phyloP scores from a whole-genome alignment of 30 jellyfish, hydroid and myxozoan species.

The Chrysaora quinquecirrha region DNA sequence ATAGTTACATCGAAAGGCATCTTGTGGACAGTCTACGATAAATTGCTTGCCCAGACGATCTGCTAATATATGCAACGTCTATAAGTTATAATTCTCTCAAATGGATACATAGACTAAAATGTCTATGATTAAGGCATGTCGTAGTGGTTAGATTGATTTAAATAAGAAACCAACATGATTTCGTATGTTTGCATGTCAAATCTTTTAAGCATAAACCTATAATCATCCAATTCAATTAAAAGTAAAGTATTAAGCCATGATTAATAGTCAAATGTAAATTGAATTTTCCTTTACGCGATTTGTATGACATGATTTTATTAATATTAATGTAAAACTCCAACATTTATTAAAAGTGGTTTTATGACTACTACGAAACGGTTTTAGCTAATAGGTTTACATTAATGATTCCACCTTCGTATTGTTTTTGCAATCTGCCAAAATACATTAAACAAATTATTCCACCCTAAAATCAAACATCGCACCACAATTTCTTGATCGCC shows the following conservation, averaged over 20 bases:
- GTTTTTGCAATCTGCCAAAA: slow-evolving; percentile 14
- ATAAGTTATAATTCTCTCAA: no score
- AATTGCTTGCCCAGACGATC: no score
- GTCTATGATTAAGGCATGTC: no score
- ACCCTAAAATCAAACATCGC: slow-evolving; percentile 51
- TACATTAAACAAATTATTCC: slow-evolving; percentile 46
- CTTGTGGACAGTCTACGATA: no score
- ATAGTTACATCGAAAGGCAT: no score
- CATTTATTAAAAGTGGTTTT: slow-evolving; percentile 64
- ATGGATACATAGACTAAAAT: no score
- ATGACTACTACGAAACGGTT: slow-evolving; percentile 55
- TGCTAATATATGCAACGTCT: no score
- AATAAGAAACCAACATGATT: no score
- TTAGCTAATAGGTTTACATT: slow-evolving; percentile 54
- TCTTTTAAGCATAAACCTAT: no score
- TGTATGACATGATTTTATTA: slow-evolving; percentile 45
- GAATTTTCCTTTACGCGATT: slow-evolving; percentile 53
- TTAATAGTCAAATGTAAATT: slow-evolving; percentile 51
- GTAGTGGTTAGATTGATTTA: no score
- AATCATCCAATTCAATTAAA: background rate
- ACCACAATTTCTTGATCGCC: slow-evolving; percentile 72
- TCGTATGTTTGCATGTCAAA: no score
- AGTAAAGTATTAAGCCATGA: background rate
- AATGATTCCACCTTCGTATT: slow-evolving; percentile 55
- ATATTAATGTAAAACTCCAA: slow-evolving; percentile 53